Percentiles rank a stretch among this genome's conserved stretches.
Conservation (phyloP, 2,797 vertebrate genomes). For the Pygocentrus nattereri region DNA sequence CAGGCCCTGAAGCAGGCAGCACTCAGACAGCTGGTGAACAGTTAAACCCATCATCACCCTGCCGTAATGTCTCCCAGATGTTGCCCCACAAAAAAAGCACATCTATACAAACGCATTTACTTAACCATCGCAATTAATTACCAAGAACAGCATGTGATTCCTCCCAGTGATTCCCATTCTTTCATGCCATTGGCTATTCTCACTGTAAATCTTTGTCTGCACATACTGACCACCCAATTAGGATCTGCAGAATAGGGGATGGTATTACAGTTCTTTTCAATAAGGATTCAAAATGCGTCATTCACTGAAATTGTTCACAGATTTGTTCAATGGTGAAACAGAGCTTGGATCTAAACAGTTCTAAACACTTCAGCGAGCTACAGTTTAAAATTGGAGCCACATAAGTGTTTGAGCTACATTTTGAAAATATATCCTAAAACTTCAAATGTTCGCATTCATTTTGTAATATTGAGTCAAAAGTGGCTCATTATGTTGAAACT, state of each 20-base stretch:
- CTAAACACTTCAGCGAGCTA: too few species aligned
- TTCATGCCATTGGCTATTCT: slow-evolving; percentile 31
- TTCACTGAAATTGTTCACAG: too few species aligned
- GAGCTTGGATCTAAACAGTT: too few species aligned
- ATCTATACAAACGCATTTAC: slow-evolving; percentile 52
- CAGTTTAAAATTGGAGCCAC: too few species aligned
- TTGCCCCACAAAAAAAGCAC: slow-evolving; percentile 49
- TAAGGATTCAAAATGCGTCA: too few species aligned
- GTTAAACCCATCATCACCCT: slow-evolving; percentile 55
- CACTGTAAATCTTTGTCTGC: not conserved
- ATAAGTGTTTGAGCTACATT: too few species aligned
- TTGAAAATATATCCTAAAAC: too few species aligned
- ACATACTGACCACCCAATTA: too few species aligned
- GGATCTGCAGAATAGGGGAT: not conserved
- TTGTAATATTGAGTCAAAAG: too few species aligned
- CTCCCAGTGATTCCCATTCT: not conserved
- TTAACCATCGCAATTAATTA: slow-evolving; percentile 59
- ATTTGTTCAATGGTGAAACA: too few species aligned
- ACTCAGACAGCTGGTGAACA: slow-evolving; percentile 47
- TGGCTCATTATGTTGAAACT: too few species aligned
- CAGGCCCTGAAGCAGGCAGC: slow-evolving; percentile 31
- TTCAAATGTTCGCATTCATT: too few species aligned
- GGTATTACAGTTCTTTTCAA: not conserved
- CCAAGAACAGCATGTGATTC: slow-evolving; percentile 38
- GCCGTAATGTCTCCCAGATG: slow-evolving; percentile 62